A percentile compares a stretch with the other conserved stretches of the same genome.
Conservation (phyloP, 2,888 invertebrate species). For the Archaeoteleia sp. region DNA sequence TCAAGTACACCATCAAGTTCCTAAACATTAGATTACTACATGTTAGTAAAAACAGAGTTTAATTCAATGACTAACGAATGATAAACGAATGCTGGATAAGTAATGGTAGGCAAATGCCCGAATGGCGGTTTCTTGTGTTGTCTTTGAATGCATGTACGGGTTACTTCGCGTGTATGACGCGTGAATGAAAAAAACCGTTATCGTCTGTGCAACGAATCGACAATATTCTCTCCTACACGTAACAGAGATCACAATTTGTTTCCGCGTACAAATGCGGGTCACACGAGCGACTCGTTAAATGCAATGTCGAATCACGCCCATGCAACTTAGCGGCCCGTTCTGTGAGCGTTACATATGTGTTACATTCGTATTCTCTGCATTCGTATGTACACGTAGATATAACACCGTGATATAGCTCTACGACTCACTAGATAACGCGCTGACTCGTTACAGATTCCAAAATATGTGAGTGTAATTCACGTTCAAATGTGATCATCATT, state of each 20-base stretch:
- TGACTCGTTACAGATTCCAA: conserved; percentile 16
- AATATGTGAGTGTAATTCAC: conserved; percentile 3
- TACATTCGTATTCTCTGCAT: conserved; percentile 31
- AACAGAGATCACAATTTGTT: conserved; percentile 45
- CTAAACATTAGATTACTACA: too few relatives aligned
- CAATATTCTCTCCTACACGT: conserved; percentile 34
- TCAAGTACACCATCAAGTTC: too few relatives aligned
- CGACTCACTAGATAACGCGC: conserved; percentile 47
- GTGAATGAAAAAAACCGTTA: conserved; percentile 30
- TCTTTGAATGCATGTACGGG: not conserved
- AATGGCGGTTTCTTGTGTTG: not conserved
- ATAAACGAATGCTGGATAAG: not conserved
- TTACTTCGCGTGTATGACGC: conserved; percentile 25
- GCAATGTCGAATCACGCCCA: conserved; percentile 58
- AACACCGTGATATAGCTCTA: conserved; percentile 55
- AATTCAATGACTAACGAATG: not conserved
- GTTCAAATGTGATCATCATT: conserved; percentile 3
- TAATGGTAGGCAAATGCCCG: not conserved
- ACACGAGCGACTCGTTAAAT: conserved; percentile 60
- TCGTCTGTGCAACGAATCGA: conserved; percentile 29
- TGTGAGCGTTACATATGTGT: conserved; percentile 32
- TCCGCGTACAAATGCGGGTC: conserved; percentile 53
- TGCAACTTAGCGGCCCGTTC: conserved; percentile 48
- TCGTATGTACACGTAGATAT: conserved; percentile 55
- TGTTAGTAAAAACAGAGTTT: too few relatives aligned